Evolutionary conservation across 2,113 vertebrate genomes (phyloP), one percentile per base, ranked within the genome.

Genomic region (Rhipidura dahli): DNA sequence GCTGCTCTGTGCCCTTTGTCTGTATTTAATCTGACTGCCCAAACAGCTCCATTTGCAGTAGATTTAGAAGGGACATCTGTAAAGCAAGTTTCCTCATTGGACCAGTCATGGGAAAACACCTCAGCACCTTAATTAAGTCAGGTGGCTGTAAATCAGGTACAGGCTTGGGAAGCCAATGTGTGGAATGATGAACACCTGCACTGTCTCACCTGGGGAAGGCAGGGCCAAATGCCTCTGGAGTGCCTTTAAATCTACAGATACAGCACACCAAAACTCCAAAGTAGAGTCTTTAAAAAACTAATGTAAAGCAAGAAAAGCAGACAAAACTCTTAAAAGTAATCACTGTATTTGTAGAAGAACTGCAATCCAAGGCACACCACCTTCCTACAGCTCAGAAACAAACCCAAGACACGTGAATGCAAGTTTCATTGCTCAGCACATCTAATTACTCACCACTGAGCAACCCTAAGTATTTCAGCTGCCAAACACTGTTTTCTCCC

Each of bases 241-340:
- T n/a, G 15, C 39, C 45, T 64, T 2, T 11, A 71, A 68, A 33
- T 11, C 45, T 33, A 69, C 42, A 88, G 8, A 11, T 33, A 47
- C 7, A 60, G 18, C 27, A n/a, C 56, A 92, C 11, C 7, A 80
- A 35, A 57, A 37, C 33, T 1, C 0, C 7, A 65, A 39, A 60
- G 3, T 2, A 40, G 2, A 17, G 4, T 2, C 37, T 64, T 51
- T 9, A 28, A 42, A 47, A 6, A n/a, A 17, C 7, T 0, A 40
- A 16, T 0, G 26, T 1, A 13, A 63, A 78, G 19, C 39, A 81
- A 77, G 4, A 72, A 68, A 76, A 42, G 35, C 24, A 71, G 27
- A 37, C 5, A 65, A 39, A 75, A 30, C 10, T 31, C 17, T 9
- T 10, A 7, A 77, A 57, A 82, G 17, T 6, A 51, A 71, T 35